Base-by-base conservation (phyloP, 2,888 invertebrate species). In the Antitype chi region DNA sequence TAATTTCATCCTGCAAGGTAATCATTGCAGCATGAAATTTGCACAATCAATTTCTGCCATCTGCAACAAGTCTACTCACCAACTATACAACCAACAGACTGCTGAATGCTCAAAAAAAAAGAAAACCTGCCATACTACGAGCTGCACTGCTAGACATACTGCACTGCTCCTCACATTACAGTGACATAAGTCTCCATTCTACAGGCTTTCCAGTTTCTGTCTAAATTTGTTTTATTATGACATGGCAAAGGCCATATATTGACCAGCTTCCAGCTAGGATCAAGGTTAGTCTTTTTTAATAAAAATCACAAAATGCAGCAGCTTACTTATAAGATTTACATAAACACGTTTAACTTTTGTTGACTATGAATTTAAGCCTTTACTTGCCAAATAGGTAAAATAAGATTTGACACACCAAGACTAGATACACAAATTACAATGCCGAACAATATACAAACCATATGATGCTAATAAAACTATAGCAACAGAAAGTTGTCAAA, bases 91-190 rank as follows among this genome's bases (percentile, higher is more conserved):
- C 43, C 52, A 53, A 73, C 47, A 25, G 15, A 28, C 9, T 74
- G 47, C 15, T 20, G 43, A 43, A 2, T 43, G 6, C 52, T 55
- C 20, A 55, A 75, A 75, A 63, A 5, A 63, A 49, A 76, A 76
- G 11, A 76, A 47, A 49, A 49, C 13, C 3, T 32, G 32, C 25
- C 23, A 11, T 63, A 75, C 25, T 68, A 68, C 2, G 4, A 9
- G 0, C 23, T 8, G 8, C 25, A 8, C 4, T 43, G n/a, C 55
- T 55, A 63, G 32, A 55, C 11, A 32, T 32, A 75, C 32, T 23
- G 17, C 11, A 55, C 32, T 64, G 25, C 17, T 57, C 4, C 2
- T n/a, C 4, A 49, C 0, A 2, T 53, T 32, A 49, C n/a, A 38
- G 32, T 23, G 43, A 59, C 20, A 15, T 20, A 7, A 28, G 25